phyloP scores from a whole-genome alignment of 2,888 invertebrate genomes.

The Perdita meconis region DNA sequence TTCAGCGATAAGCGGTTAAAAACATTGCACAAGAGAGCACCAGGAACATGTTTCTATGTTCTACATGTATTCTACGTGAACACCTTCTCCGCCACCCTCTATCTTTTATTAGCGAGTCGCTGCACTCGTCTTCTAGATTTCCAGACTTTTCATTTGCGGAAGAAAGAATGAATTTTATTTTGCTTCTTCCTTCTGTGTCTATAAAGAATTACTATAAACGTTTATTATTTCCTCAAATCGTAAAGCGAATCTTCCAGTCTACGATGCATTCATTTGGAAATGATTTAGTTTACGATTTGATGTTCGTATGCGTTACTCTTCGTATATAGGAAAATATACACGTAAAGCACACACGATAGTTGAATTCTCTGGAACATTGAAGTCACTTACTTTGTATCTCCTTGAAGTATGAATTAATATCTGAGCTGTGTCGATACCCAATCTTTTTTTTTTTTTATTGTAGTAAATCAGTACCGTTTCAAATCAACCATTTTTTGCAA shows the following conservation, averaged over 20 bases:
- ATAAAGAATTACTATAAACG: background rate
- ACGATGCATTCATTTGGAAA: background rate
- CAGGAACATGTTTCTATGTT: constrained; percentile 36
- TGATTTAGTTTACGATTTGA: constrained; percentile 26
- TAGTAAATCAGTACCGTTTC: constrained; percentile 20
- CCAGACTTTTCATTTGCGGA: constrained; percentile 1
- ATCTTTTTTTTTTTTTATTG: constrained; percentile 13
- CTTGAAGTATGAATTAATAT: constrained; percentile 20
- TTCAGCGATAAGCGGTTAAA: constrained; percentile 64
- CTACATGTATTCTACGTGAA: constrained; percentile 33
- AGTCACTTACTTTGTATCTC: constrained; percentile 21
- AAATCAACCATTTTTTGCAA: constrained; percentile 35
- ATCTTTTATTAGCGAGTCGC: constrained; percentile 12
- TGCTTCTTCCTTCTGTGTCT: background rate
- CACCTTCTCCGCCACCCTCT: constrained; percentile 19
- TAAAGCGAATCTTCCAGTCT: constrained; percentile 20
- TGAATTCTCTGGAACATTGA: constrained; percentile 51
- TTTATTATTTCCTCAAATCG: background rate
- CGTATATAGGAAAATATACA: constrained; percentile 23
- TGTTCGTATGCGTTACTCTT: constrained; percentile 13
- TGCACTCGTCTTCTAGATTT: constrained; percentile 26
- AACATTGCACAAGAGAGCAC: constrained; percentile 50
- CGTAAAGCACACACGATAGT: constrained; percentile 34
- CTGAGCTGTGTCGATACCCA: constrained; percentile 42
- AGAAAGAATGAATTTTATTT: constrained; percentile 15